These are phyloP conservation scores for Crotalus viridis DNA, from an alignment of 2,113 vertebrate species.

Conservation along the genomic window DNA sequence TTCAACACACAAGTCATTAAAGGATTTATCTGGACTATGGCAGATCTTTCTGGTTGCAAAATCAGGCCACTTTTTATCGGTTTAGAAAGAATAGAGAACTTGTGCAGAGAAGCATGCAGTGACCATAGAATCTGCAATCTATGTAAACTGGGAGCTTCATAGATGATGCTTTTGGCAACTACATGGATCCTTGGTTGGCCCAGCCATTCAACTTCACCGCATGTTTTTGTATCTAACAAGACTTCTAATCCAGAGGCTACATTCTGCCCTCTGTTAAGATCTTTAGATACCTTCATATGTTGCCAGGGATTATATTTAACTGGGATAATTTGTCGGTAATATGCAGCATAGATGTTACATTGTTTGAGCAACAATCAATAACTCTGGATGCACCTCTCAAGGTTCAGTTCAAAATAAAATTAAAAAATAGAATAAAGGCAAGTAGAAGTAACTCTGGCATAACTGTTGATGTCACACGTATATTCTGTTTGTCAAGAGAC, in stretches of 20 bases:
- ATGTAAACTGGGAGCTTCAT: neutral
- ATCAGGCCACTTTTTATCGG: neutral
- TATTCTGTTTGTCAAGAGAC: neutral
- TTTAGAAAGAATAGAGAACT: neutral
- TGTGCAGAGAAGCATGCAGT: neutral
- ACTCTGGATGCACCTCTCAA: neutral
- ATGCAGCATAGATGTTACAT: neutral
- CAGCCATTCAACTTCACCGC: neutral
- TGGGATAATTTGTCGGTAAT: neutral
- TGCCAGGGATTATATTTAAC: neutral
- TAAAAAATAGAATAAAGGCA: conserved; percentile 9
- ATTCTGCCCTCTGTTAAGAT: neutral
- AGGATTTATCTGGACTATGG: neutral
- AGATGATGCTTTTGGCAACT: neutral
- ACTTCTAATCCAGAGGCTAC: neutral
- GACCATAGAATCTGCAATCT: neutral
- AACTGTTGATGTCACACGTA: conserved; percentile 27
- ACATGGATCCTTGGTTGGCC: neutral
- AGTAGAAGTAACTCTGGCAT: neutral
- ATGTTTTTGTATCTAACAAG: neutral
- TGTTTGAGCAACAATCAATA: neutral
- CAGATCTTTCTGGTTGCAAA: neutral
- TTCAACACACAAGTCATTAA: neutral
- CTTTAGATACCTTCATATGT: neutral
- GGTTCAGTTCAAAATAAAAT: neutral